phyloP scores from a whole-genome alignment of 2,113 vertebrate genomes.

The Ptyas mucosa region DNA sequence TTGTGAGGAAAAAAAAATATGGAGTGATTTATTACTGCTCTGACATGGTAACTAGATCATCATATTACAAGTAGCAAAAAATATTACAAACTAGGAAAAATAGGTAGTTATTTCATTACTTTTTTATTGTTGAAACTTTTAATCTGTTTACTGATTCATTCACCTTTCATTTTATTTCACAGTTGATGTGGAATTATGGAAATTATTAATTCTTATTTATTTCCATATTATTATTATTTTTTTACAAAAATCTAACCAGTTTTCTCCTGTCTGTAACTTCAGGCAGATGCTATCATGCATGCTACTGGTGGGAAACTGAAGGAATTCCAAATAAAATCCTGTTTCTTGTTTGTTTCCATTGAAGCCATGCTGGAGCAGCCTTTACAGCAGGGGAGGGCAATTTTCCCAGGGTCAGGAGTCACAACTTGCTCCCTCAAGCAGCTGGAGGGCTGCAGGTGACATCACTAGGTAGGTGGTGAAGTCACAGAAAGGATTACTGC shows the following conservation, averaged over 20 bases:
- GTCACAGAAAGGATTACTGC: background rate
- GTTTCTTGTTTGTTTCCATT: background rate
- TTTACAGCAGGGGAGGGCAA: background rate
- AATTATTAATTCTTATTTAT: background rate
- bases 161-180: background rate
- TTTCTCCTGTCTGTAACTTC: background rate
- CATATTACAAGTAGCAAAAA: background rate
- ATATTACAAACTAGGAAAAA: background rate
- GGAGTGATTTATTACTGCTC: background rate
- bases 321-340: background rate
- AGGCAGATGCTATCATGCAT: background rate
- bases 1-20: background rate
- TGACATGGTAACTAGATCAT: background rate
- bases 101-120: background rate
- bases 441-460: background rate
- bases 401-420: background rate
- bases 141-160: background rate
- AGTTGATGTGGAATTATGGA: background rate
- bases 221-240: background rate
- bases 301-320: background rate
- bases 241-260: background rate
- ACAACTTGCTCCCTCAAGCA: background rate
- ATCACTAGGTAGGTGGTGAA: background rate
- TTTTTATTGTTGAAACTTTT: background rate
- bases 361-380: background rate